phyloP scores from a whole-genome alignment of 2,888 invertebrate species.

The Tricholauxania praeusta region DNA sequence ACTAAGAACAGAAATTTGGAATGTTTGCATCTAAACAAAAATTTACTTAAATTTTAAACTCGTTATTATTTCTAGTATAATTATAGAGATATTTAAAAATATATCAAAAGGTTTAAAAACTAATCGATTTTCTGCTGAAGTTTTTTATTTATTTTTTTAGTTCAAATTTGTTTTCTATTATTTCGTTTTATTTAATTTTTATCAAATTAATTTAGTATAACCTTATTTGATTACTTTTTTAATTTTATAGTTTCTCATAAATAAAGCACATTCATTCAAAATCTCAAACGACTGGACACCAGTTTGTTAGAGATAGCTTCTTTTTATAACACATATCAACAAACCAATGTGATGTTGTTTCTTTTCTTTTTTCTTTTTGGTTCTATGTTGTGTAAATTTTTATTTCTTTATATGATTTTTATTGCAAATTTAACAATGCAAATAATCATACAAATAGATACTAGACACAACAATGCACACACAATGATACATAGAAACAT shows the following conservation, averaged over 20 bases:
- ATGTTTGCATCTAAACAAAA: constrained; percentile 9
- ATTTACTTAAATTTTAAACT: not conserved
- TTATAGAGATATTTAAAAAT: not conserved
- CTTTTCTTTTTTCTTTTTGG: not conserved
- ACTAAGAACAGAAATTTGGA: constrained; percentile 8
- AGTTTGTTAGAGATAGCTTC: constrained; percentile 16
- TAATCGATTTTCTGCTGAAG: constrained; percentile 65
- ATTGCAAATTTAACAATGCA: constrained; percentile 23
- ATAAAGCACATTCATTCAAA: constrained; percentile 16
- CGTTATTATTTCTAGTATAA: constrained; percentile 9
- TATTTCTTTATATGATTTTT: constrained; percentile 3
- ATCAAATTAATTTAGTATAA: constrained; percentile 19
- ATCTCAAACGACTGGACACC: constrained; percentile 11
- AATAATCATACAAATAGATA: constrained; percentile 13
- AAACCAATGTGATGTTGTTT: constrained; percentile 12
- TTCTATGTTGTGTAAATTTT: not conserved
- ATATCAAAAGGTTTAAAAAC: constrained; percentile 62
- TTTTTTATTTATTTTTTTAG: constrained; percentile 41
- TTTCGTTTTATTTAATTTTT: constrained; percentile 41
- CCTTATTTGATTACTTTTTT: not conserved
- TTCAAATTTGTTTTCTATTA: constrained; percentile 39
- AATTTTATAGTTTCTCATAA: constrained; percentile 15
- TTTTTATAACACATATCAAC: constrained; percentile 8
- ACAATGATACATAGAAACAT: not conserved
- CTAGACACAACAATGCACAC: not conserved